Evolutionary conservation across 1,140 invertebrate genomes (phyloP).

Genomic region (Pseudobourletiella spinata): DNA sequence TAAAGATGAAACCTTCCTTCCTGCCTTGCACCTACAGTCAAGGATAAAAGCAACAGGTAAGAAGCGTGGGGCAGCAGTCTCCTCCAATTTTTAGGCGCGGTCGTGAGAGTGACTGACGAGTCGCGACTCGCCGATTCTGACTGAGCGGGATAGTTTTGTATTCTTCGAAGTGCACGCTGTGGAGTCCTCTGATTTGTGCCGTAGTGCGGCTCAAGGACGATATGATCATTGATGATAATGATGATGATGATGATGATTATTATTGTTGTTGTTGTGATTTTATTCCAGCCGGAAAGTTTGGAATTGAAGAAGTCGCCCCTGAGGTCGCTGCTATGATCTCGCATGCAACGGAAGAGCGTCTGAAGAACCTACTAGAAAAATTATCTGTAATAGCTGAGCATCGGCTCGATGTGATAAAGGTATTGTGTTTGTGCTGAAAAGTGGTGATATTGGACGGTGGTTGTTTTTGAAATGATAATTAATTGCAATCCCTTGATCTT

Average conservation of each 20-base stretch:
- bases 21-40: slow-evolving; percentile 62
- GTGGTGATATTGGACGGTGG: neutral
- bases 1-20: slow-evolving; percentile 87
- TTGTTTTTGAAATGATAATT: neutral
- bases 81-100: too few relatives aligned
- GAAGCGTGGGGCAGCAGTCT: too few relatives aligned
- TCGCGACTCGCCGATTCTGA: too few relatives aligned
- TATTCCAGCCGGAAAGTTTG: slow-evolving; percentile 57
- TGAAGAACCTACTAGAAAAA: slow-evolving; percentile 87
- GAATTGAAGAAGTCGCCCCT: slow-evolving; percentile 72
- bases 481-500: neutral
- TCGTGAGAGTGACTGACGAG: too few relatives aligned
- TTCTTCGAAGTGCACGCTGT: too few relatives aligned
- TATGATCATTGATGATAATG: too few relatives aligned
- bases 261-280: neutral
- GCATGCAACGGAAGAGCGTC: slow-evolving; percentile 87
- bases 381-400: slow-evolving; percentile 90
- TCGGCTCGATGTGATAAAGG: slow-evolving; percentile 79
- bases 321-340: slow-evolving; percentile 87
- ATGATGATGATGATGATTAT: too few relatives aligned
- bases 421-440: slow-evolving; percentile 37
- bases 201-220: too few relatives aligned
- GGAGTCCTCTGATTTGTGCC: too few relatives aligned
- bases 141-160: too few relatives aligned
- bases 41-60: slow-evolving; percentile 66